A percentile compares a stretch with the other conserved stretches of the same genome.
These are phyloP conservation scores for Trissolcus basalis DNA, from an alignment of 1,140 invertebrate species.

Conservation along the genomic window DNA sequence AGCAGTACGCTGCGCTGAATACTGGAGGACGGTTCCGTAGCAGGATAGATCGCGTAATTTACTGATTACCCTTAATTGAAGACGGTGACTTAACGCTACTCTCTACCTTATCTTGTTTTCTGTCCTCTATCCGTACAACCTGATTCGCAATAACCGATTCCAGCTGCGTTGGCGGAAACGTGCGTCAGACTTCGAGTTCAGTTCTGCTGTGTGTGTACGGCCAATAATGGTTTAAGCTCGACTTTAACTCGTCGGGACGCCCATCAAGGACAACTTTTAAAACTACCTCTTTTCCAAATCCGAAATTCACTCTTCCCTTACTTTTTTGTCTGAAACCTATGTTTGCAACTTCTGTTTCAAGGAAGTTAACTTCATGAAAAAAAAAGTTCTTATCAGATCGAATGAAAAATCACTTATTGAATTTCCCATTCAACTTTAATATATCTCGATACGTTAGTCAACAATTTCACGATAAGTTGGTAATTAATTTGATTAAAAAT, in stretches of 20 bases:
- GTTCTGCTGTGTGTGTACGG: conserved; percentile 25
- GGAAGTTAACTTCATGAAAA: too few species aligned
- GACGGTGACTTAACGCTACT: conserved; percentile 70
- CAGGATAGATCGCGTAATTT: conserved; percentile 67
- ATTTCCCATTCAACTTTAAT: too few species aligned
- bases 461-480: too few species aligned
- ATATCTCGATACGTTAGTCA: too few species aligned
- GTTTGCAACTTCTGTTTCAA: too few species aligned
- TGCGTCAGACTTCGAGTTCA: conserved; percentile 52
- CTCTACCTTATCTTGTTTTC: conserved; percentile 54
- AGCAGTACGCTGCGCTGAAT: conserved; percentile 31
- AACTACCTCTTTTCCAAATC: background rate
- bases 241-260: background rate
- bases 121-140: conserved; percentile 31
- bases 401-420: too few species aligned
- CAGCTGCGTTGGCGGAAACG: conserved; percentile 65
- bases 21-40: conserved; percentile 47
- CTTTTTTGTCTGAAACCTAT: background rate
- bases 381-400: too few species aligned
- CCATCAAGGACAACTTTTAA: conserved; percentile 8
- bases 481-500: too few species aligned
- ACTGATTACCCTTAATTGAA: conserved; percentile 75
- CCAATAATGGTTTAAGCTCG: conserved; percentile 30
- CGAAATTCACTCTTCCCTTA: background rate
- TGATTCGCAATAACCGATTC: conserved; percentile 67